Base-by-base conservation (phyloP, 2,888 invertebrate genomes). In the Meandrusa payeni region DNA sequence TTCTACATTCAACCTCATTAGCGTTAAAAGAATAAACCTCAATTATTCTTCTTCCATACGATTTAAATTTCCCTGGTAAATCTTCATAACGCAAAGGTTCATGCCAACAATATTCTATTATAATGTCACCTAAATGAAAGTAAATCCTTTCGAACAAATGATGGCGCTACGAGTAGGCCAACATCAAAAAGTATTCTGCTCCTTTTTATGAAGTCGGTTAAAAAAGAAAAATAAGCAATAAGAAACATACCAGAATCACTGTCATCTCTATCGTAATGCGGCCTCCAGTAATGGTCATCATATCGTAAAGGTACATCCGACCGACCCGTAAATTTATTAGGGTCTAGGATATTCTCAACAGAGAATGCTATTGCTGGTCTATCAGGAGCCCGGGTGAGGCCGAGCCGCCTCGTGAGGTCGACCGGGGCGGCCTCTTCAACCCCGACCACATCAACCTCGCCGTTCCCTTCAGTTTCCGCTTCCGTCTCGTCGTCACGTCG, bases 281-380 rank as follows among this genome's bases (percentile, higher is more conserved):
- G 88, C 51, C 88, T 76, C 87, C 79, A 81, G 65, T 90, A 90
- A 64, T 90, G 90, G 70, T 89, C 90, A 59, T 76, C 90, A 65
- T 82, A 91, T 64, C 86, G 77, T 47, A 89, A 67, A 15, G 88
- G 88, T 6, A 77, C 81, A 42, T 89, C 89, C 4, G 88, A 83
- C 59, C 90, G 80, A 17, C 95, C 95, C 13, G 95, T 96, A 73
- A 96, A 96, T 83, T 96, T 96, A 61, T 93, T 96, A 2, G 96
- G 96, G 76, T 96, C 96, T 55, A 96, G 81, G 52, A 96, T 96
- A 68, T 96, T 96, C 82, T 96, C 96, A 11, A 96, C 96, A 2
- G 95, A 95, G 79, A 96, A 96, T 9, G 96, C 95, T 51, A 96
- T 86, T 1, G 81, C 71, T 0, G 79, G 68, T 37, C 90, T 55